Percentiles rank a stretch among this genome's conserved stretches.
phyloP scores from a whole-genome alignment of 1,140 invertebrate genomes.

The Orussus abietinus region DNA sequence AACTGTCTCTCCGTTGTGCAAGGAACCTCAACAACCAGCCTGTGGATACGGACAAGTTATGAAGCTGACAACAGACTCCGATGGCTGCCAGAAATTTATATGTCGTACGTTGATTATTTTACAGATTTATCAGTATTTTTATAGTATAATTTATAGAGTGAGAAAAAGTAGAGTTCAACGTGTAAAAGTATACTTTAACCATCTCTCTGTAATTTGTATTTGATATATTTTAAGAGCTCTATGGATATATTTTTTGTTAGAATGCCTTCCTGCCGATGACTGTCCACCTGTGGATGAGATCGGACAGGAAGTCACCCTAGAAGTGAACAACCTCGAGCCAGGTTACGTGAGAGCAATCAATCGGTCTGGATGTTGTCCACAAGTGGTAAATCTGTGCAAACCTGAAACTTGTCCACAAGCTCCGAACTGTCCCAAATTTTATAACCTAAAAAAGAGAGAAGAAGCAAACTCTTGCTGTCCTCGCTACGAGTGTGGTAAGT shows the following conservation, averaged over 20 bases:
- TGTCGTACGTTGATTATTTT: conserved; percentile 58
- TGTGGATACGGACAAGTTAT: conserved; percentile 68
- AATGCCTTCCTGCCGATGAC: conserved; percentile 66
- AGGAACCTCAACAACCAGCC: conserved; percentile 60
- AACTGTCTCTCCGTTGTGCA: conserved; percentile 53
- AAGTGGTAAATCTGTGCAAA: conserved; percentile 58
- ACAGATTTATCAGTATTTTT: too few species aligned
- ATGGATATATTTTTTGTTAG: conserved; percentile 36
- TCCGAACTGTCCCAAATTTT: conserved; percentile 58
- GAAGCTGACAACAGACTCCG: conserved; percentile 58
- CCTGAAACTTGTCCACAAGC: conserved; percentile 58
- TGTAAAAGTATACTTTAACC: too few species aligned
- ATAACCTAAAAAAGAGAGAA: conserved; percentile 50
- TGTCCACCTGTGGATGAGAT: conserved; percentile 60
- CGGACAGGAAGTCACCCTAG: conserved; percentile 41
- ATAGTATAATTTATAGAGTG: too few species aligned
- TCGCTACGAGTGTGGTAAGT: conserved; percentile 61
- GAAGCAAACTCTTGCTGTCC: conserved; percentile 61
- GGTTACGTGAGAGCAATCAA: conserved; percentile 61
- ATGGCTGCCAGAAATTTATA: conserved; percentile 65
- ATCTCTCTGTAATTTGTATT: not conserved
- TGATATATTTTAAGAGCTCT: conserved; percentile 5
- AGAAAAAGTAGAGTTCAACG: too few species aligned
- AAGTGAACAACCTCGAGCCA: conserved; percentile 49
- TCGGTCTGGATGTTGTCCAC: conserved; percentile 67